Conservation (phyloP, 2,113 vertebrate species). For the Raphicerus campestris region DNA sequence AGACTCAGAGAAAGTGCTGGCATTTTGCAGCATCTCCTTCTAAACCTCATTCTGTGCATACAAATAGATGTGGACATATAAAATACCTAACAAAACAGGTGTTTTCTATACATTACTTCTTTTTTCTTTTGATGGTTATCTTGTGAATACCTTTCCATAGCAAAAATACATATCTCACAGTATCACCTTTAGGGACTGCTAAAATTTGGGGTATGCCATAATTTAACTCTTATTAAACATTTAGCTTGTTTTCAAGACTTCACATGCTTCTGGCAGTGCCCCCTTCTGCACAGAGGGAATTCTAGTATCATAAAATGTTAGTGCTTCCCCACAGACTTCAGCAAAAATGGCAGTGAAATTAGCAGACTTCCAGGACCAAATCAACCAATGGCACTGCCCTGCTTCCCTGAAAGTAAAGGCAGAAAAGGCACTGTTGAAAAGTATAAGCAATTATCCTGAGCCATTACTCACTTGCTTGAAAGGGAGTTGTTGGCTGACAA, state of each 20-base stretch:
- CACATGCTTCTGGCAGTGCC: neutral
- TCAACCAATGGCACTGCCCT: neutral
- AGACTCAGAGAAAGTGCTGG: neutral
- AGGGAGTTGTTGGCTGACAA: neutral
- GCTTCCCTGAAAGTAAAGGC: neutral
- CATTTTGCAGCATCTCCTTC: neutral
- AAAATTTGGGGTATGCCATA: neutral
- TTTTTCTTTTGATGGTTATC: neutral
- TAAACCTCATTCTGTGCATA: neutral
- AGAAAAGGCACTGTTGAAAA: neutral
- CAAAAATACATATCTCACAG: neutral
- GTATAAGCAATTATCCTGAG: neutral
- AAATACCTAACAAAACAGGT: neutral
- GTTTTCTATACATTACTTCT: neutral
- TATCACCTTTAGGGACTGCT: neutral
- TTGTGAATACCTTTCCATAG: neutral
- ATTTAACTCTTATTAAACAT: neutral
- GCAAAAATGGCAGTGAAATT: neutral
- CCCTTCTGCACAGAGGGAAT: neutral
- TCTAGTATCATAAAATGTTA: neutral
- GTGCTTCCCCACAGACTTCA: slow-evolving; percentile 1
- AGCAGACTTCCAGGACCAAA: neutral
- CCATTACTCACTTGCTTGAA: neutral
- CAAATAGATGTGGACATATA: neutral
- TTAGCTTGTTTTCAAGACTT: neutral